Conservation (phyloP, 1,140 invertebrate genomes). For the Coenobita brevimanus region DNA sequence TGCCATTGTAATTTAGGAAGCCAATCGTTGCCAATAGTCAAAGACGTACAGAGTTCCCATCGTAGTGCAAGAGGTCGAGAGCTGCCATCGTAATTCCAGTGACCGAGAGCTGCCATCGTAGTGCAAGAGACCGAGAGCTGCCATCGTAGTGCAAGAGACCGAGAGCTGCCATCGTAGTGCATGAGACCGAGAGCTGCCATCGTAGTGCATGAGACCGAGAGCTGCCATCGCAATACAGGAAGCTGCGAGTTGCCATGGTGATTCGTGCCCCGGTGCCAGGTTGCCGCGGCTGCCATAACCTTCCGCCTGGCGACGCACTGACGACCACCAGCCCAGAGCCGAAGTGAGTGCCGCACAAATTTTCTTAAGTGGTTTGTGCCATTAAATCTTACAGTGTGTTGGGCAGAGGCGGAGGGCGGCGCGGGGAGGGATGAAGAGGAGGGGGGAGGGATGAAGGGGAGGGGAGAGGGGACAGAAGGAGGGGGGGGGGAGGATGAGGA, state of each 20-base stretch:
- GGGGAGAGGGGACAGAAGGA: background rate
- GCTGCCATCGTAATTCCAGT: too few relatives aligned
- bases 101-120: too few relatives aligned
- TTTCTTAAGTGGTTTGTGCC: constrained; percentile 60
- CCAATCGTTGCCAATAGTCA: too few relatives aligned
- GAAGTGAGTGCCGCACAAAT: constrained; percentile 44
- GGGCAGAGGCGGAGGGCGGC: constrained; percentile 14
- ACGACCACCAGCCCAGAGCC: constrained; percentile 34
- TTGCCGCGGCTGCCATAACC: background rate
- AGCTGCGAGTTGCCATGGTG: background rate
- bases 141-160: background rate
- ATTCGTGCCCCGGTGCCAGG: background rate
- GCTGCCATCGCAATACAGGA: background rate
- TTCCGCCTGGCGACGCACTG: constrained; percentile 36
- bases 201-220: background rate
- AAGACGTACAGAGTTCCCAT: too few relatives aligned
- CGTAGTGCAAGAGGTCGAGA: too few relatives aligned
- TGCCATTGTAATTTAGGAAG: too few relatives aligned
- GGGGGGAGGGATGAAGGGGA: background rate
- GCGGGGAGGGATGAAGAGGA: background rate
- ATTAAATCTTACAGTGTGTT: constrained; percentile 57
- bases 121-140: too few relatives aligned
- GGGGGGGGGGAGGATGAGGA: too few relatives aligned
- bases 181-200: background rate
- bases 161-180: background rate